phyloP scores from a whole-genome alignment of 2,797 vertebrate genomes.

The Syngnathus acus region DNA sequence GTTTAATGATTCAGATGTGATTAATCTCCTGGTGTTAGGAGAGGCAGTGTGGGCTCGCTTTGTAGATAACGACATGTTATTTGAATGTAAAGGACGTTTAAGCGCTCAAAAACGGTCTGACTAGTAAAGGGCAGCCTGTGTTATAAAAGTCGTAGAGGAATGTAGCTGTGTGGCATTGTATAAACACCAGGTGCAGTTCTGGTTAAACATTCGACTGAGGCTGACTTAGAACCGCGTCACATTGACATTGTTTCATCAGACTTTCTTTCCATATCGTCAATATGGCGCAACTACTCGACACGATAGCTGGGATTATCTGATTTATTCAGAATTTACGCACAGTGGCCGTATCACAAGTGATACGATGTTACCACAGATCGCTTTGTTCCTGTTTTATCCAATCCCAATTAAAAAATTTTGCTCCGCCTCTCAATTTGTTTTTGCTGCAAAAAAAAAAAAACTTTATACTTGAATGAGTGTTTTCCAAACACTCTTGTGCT shows the following conservation, averaged over 20 bases:
- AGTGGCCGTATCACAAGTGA: background rate
- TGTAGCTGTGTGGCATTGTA: conserved; percentile 9
- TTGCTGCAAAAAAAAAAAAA: background rate
- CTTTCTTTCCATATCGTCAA: background rate
- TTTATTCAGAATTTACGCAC: background rate
- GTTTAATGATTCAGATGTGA: conserved; percentile 64
- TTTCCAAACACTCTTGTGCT: background rate
- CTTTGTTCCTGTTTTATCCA: background rate
- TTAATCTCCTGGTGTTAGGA: conserved; percentile 57
- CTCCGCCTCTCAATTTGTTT: background rate
- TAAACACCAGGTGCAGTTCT: conserved; percentile 22
- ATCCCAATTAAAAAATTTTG: background rate
- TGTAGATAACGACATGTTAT: conserved; percentile 31
- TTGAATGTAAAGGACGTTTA: conserved; percentile 21
- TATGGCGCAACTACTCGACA: background rate
- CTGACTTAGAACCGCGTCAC: background rate
- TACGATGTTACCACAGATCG: background rate
- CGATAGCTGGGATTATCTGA: background rate
- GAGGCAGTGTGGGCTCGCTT: conserved; percentile 9
- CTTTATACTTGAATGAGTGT: background rate
- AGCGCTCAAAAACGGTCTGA: background rate
- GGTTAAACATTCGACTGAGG: conserved; percentile 14
- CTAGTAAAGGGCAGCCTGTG: background rate
- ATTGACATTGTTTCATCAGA: background rate
- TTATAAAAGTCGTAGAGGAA: conserved; percentile 6